Conservation (phyloP, 2,888 invertebrate genomes). For the Stenotaenia linearis region DNA sequence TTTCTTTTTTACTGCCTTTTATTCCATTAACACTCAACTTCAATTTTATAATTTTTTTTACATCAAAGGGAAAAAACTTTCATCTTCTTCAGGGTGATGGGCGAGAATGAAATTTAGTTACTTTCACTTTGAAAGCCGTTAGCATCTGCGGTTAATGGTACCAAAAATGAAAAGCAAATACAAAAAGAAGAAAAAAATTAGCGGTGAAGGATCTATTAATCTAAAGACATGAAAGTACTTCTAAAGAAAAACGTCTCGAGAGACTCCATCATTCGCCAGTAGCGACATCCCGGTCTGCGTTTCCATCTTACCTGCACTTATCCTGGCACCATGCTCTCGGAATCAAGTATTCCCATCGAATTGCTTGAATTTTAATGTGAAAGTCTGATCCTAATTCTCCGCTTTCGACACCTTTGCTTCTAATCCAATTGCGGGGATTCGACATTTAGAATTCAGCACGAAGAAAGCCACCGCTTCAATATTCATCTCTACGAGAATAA, state of each 20-base stretch:
- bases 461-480: background rate
- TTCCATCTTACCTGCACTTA: background rate
- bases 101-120: background rate
- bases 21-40: background rate
- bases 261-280: background rate
- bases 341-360: background rate
- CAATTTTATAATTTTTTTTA: background rate
- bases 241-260: background rate
- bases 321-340: background rate
- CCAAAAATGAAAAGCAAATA: background rate
- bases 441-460: background rate
- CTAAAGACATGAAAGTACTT: background rate
- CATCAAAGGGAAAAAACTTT: background rate
- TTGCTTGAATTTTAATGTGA: constrained; percentile 4
- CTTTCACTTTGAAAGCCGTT: constrained; percentile 11
- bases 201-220: background rate
- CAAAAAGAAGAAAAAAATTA: background rate
- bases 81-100: background rate
- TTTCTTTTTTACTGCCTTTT: background rate
- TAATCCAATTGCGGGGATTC: background rate
- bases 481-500: background rate
- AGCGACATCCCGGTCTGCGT: background rate
- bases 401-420: background rate
- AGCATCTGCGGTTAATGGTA: background rate
- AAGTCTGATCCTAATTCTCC: background rate